These are phyloP conservation scores for Falco peregrinus DNA, from an alignment of 2,797 vertebrate species.

Conservation along the genomic window DNA sequence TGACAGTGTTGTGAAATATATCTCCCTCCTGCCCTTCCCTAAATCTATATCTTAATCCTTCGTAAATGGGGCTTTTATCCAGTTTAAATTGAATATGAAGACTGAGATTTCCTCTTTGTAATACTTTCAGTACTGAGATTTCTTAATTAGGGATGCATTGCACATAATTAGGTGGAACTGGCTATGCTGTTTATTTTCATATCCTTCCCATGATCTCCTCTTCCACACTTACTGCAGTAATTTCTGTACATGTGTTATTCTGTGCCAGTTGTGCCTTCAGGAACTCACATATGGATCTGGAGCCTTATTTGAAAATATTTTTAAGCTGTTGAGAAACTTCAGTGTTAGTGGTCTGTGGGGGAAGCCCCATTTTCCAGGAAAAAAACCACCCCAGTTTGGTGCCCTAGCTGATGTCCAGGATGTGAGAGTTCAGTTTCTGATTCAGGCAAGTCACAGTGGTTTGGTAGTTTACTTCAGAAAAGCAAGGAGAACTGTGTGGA, in stretches of 20 bases:
- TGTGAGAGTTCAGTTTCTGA: background rate
- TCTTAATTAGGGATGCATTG: background rate
- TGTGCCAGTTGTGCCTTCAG: background rate
- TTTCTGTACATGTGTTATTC: background rate
- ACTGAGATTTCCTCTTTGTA: background rate
- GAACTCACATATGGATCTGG: background rate
- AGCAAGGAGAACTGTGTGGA: accelerated
- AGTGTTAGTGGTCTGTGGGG: background rate
- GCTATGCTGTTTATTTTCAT: background rate
- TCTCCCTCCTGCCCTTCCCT: background rate
- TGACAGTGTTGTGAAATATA: background rate
- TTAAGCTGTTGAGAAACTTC: background rate
- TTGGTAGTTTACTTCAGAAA: background rate
- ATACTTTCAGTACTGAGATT: background rate
- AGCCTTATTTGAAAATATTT: background rate
- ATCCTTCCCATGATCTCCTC: background rate
- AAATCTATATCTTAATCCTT: background rate
- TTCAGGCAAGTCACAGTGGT: background rate
- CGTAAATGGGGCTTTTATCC: background rate
- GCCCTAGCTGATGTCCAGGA: background rate
- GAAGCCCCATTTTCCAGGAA: background rate
- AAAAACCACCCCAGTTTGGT: background rate
- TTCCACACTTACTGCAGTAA: background rate
- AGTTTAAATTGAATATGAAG: background rate
- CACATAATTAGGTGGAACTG: background rate